These are phyloP conservation scores for Psittacus erithacus DNA, from an alignment of 2,113 vertebrate species.

Conservation along the genomic window DNA sequence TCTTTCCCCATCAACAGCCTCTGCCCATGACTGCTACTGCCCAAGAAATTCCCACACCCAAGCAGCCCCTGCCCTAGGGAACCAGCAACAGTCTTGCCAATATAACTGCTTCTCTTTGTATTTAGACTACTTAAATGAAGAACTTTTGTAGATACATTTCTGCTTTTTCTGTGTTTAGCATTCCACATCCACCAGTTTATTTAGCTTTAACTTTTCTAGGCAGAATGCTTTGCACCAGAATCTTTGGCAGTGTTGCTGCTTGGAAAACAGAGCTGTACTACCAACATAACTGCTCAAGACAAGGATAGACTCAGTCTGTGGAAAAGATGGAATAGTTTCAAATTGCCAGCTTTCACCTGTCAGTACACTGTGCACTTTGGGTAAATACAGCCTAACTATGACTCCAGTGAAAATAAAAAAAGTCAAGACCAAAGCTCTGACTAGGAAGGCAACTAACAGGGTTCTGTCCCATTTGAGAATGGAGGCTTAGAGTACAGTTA, in stretches of 20 bases:
- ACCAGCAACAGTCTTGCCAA: background rate
- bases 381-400: background rate
- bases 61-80: background rate
- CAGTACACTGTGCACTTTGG: background rate
- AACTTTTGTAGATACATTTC: background rate
- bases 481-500: background rate
- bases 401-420: background rate
- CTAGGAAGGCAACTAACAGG: background rate
- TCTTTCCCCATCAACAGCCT: background rate
- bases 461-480: background rate
- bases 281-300: background rate
- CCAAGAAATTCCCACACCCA: background rate
- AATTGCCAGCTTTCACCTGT: background rate
- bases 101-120: background rate
- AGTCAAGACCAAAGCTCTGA: background rate
- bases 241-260: background rate
- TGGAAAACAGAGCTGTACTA: background rate
- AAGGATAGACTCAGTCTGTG: background rate
- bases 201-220: background rate
- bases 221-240: background rate
- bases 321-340: background rate
- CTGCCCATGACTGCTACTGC: rapidly evolving
- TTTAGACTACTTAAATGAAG: background rate
- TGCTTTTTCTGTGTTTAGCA: background rate
- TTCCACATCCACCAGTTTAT: background rate